Evolutionary conservation across 1,140 invertebrate genomes (phyloP).

Genomic region (Drosophila pruinosa): DNA sequence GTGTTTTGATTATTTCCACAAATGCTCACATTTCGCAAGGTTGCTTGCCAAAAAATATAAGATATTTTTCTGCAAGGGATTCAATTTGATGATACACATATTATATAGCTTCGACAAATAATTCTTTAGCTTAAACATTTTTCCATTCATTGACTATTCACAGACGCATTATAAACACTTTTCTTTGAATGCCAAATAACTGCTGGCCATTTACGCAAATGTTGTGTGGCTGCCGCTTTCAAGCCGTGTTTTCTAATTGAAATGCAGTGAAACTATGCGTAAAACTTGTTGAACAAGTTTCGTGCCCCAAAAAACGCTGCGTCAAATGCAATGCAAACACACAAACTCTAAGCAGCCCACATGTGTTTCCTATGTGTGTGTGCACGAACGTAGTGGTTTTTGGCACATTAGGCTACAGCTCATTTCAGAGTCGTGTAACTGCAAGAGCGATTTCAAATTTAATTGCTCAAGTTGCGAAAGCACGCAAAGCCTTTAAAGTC

Average conservation of each 20-base stretch:
- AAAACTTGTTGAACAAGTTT: slow-evolving; percentile 58
- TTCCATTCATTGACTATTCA: not conserved
- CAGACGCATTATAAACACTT: not conserved
- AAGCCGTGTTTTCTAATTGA: slow-evolving; percentile 55
- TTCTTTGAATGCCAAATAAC: not conserved
- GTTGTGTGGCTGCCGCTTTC: not conserved
- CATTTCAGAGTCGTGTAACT: slow-evolving; percentile 4
- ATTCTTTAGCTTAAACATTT: not conserved
- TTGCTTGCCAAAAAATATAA: not conserved
- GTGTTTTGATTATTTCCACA: slow-evolving; percentile 35
- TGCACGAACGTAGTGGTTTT: slow-evolving; percentile 31
- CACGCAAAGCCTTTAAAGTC: slow-evolving; percentile 16
- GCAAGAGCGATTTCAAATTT: slow-evolving; percentile 2
- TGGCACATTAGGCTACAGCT: slow-evolving; percentile 32
- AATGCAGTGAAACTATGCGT: slow-evolving; percentile 59
- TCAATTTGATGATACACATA: no score
- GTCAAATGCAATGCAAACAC: slow-evolving; percentile 42
- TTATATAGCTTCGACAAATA: not conserved
- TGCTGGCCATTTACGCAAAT: not conserved
- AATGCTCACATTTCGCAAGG: slow-evolving; percentile 11
- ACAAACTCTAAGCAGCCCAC: not conserved
- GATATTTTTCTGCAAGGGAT: no score
- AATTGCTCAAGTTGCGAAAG: slow-evolving; percentile 23
- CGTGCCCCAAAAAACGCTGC: not conserved
- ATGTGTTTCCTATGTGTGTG: slow-evolving; percentile 7